A percentile compares a stretch with the other conserved stretches of the same genome.
Conservation (phyloP, 2,113 vertebrate species). For the Neolamprologus longior region DNA sequence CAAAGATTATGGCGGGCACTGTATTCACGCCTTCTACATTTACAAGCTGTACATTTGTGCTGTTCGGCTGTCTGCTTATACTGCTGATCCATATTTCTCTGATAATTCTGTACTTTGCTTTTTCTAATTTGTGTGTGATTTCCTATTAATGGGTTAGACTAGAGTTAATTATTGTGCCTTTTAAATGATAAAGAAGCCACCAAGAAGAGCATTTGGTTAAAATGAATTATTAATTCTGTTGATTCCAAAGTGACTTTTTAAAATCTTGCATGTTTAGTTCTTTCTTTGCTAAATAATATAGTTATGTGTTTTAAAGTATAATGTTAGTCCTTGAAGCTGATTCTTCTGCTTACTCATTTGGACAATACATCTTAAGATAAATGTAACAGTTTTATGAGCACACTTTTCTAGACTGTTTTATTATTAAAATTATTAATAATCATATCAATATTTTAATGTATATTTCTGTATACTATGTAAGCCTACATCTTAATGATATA, state of each 20-base stretch:
- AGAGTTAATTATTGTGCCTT: background rate
- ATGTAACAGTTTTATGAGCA: background rate
- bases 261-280: background rate
- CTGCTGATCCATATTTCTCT: background rate
- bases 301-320: background rate
- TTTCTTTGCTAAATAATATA: background rate
- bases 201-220: background rate
- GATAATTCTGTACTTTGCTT: background rate
- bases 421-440: background rate
- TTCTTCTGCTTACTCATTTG: background rate
- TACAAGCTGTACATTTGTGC: background rate
- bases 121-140: background rate
- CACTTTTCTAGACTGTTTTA: background rate
- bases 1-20: background rate
- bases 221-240: background rate
- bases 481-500: background rate
- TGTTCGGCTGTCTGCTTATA: background rate
- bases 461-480: background rate
- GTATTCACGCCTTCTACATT: background rate
- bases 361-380: background rate
- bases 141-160: background rate
- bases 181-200: background rate
- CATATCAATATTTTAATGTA: background rate
- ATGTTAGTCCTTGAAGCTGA: background rate
- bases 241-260: background rate